phyloP scores from a whole-genome alignment of 2,797 vertebrate species.

The Sebastes cheni region DNA sequence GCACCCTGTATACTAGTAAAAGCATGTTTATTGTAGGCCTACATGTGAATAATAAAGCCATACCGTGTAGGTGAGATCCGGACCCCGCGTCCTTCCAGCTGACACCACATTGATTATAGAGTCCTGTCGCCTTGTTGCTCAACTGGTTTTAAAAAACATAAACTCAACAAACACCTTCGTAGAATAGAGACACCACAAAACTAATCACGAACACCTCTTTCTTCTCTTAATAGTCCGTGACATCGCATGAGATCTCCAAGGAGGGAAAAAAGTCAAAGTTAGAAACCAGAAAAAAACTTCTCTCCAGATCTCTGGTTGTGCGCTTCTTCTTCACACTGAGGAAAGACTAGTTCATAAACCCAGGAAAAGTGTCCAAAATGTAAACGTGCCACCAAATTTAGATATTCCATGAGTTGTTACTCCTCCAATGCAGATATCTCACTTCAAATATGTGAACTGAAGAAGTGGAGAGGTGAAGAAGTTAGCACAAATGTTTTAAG shows the following conservation, averaged over 20 bases:
- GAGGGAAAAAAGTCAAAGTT: neutral
- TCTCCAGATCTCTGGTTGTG: constrained; percentile 5
- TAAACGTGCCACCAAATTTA: neutral
- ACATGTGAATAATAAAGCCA: constrained; percentile 7
- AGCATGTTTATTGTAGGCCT: neutral
- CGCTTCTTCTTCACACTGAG: constrained; percentile 14
- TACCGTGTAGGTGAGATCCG: constrained; percentile 88
- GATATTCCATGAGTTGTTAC: constrained; percentile 46
- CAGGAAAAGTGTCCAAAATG: constrained; percentile 16
- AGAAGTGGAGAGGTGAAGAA: constrained; percentile 56
- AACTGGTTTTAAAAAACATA: constrained; percentile 54
- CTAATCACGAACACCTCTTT: constrained; percentile 37
- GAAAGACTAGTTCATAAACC: neutral
- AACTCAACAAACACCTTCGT: constrained; percentile 33
- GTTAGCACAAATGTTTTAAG: constrained; percentile 64
- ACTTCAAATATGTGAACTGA: constrained; percentile 46
- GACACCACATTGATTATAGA: constrained; percentile 84
- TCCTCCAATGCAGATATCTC: constrained; percentile 29
- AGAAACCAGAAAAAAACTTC: constrained; percentile 21
- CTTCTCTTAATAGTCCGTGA: constrained; percentile 55
- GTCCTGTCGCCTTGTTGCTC: constrained; percentile 67
- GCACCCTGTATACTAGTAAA: neutral
- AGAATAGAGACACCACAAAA: neutral
- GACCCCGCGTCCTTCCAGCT: constrained; percentile 84
- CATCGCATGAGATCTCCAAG: constrained; percentile 53